Conservation (phyloP, 1,140 invertebrate species). For the Drosophila burlai region DNA sequence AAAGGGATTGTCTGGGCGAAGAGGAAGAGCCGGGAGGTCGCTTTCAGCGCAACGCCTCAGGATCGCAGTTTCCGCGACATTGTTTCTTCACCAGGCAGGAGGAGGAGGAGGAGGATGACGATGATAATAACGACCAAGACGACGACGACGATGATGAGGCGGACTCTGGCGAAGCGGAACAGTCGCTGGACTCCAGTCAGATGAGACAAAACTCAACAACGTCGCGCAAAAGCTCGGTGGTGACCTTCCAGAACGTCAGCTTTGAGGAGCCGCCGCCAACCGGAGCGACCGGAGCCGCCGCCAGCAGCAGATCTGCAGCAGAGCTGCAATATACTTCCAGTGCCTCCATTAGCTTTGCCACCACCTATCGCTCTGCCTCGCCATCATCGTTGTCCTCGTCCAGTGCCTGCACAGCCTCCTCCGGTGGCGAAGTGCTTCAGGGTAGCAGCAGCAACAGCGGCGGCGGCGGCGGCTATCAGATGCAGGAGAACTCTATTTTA, state of each 20-base stretch:
- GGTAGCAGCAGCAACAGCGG: not conserved
- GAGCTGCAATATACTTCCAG: slow-evolving; percentile 49
- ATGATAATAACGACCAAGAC: slow-evolving; percentile 2
- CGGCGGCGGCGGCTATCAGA: slow-evolving; percentile 38
- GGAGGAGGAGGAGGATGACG: not conserved
- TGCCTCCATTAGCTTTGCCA: slow-evolving; percentile 80
- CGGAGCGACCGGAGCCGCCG: not conserved
- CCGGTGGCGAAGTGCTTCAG: slow-evolving; percentile 18
- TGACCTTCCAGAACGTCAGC: slow-evolving; percentile 62
- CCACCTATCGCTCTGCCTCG: slow-evolving; percentile 50
- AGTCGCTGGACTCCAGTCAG: slow-evolving; percentile 8
- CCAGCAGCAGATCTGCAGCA: not conserved
- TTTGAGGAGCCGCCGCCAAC: slow-evolving; percentile 35
- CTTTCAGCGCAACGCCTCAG: slow-evolving; percentile 76
- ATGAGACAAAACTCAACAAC: slow-evolving; percentile 59
- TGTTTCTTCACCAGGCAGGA: slow-evolving; percentile 70
- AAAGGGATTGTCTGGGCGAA: slow-evolving; percentile 5
- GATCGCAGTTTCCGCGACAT: slow-evolving; percentile 78
- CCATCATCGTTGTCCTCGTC: slow-evolving; percentile 34
- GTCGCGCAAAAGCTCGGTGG: slow-evolving; percentile 70
- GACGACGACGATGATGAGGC: slow-evolving; percentile 9
- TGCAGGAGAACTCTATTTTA: slow-evolving; percentile 66
- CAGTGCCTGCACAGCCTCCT: slow-evolving; percentile 36
- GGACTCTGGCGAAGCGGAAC: not conserved
- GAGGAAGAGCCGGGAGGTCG: slow-evolving; percentile 46